Conservation (phyloP, 2,888 invertebrate genomes). For the Alloscopus bannaensis region DNA sequence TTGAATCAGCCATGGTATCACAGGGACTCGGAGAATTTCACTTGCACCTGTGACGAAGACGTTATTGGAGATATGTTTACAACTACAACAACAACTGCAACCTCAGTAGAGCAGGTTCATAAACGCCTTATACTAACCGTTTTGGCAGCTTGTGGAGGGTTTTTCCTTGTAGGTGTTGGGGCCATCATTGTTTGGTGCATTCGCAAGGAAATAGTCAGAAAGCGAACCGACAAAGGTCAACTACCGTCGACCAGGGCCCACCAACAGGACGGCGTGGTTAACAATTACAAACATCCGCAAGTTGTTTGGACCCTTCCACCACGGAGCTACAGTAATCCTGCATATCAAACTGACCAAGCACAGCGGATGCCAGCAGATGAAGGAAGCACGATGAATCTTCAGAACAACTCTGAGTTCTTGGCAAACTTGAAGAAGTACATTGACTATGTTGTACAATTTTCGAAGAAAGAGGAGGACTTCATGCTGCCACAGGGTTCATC, state of each 20-base stretch:
- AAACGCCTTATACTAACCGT: neutral
- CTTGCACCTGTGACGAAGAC: constrained; percentile 6
- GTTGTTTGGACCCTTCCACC: too few species aligned
- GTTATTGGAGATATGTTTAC: neutral
- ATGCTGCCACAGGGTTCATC: neutral
- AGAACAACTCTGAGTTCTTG: too few species aligned
- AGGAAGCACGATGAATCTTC: too few species aligned
- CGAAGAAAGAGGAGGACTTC: neutral
- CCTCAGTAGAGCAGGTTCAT: neutral
- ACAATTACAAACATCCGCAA: too few species aligned
- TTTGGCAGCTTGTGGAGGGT: neutral
- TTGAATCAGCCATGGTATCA: constrained; percentile 8
- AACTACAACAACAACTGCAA: neutral
- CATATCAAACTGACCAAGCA: neutral
- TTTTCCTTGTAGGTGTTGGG: neutral
- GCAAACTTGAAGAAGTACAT: constrained; percentile 19
- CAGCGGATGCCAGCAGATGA: neutral
- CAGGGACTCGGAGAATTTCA: constrained; percentile 22
- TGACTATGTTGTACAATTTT: neutral
- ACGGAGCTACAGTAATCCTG: too few species aligned
- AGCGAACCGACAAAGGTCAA: neutral
- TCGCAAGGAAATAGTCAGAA: neutral
- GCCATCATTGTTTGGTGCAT: neutral
- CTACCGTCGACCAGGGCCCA: neutral
- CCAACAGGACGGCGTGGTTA: neutral